Percentiles rank a stretch among this genome's conserved stretches.
Evolutionary conservation across 2,113 vertebrate genomes (phyloP).

Genomic region (Eidolon helvum): DNA sequence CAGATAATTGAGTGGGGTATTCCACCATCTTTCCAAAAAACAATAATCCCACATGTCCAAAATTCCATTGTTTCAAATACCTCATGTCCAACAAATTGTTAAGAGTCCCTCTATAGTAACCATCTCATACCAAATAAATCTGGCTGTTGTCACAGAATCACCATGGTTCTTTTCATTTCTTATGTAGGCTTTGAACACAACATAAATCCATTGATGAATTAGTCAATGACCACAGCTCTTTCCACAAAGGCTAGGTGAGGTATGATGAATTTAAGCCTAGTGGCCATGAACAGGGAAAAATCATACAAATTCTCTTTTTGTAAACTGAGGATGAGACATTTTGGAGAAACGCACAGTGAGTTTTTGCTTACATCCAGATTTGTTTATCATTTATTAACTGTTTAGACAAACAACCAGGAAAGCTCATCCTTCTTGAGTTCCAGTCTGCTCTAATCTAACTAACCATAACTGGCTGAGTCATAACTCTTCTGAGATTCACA

Average conservation of each 20-base stretch:
- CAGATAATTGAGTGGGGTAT: constrained; percentile 37
- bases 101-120: constrained; percentile 23
- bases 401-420: not conserved
- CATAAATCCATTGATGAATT: constrained; percentile 48
- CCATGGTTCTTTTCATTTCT: constrained; percentile 60
- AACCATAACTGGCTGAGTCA: not conserved
- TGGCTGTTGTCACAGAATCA: not conserved
- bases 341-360: not conserved
- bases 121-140: constrained; percentile 63
- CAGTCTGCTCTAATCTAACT: not conserved
- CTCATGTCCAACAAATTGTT: constrained; percentile 39
- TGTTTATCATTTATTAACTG: not conserved
- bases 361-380: not conserved
- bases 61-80: constrained; percentile 25
- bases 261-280: constrained; percentile 46
- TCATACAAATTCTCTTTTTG: constrained; percentile 56
- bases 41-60: constrained; percentile 33
- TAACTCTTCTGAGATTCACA: not conserved
- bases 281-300: constrained; percentile 44
- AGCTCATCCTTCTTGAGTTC: not conserved
- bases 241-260: constrained; percentile 28
- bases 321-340: constrained; percentile 66
- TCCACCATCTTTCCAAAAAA: constrained; percentile 59
- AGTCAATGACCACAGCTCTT: constrained; percentile 57
- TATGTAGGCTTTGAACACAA: constrained; percentile 23